These are phyloP conservation scores for Sorex maritimensis DNA, from an alignment of 2,797 vertebrate genomes.

Conservation along the genomic window DNA sequence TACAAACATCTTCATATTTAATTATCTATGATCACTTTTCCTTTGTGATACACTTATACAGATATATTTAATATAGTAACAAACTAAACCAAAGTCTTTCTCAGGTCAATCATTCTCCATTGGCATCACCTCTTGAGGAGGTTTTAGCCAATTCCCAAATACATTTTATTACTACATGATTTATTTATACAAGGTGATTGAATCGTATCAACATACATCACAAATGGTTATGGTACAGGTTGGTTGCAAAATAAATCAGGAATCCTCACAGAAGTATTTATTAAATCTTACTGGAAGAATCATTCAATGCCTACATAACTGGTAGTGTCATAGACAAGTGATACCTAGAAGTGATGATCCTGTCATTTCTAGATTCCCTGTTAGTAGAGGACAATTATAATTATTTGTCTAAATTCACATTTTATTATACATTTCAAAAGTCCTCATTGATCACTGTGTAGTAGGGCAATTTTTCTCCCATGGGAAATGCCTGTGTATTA, in stretches of 20 bases:
- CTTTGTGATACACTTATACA: conserved; percentile 61
- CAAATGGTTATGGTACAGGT: conserved; percentile 44
- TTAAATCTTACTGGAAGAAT: conserved; percentile 64
- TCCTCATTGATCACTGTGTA: conserved; percentile 38
- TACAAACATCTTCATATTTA: conserved; percentile 55
- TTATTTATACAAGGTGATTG: conserved; percentile 64
- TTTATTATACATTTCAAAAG: conserved; percentile 37
- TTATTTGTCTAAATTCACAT: conserved; percentile 52
- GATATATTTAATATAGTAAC: conserved; percentile 57
- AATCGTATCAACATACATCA: conserved; percentile 60
- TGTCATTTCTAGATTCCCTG: conserved; percentile 64
- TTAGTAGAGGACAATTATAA: conserved; percentile 61
- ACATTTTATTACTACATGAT: conserved; percentile 43
- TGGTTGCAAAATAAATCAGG: conserved; percentile 53
- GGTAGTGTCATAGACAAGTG: conserved; percentile 58
- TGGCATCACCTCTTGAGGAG: conserved; percentile 42
- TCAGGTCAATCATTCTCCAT: conserved; percentile 57
- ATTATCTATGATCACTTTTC: conserved; percentile 60
- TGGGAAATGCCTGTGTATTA: conserved; percentile 5
- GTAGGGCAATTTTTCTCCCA: conserved; percentile 29
- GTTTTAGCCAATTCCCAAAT: conserved; percentile 1
- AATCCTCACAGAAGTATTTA: conserved; percentile 53
- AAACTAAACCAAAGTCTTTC: conserved; percentile 63
- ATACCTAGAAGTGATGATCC: conserved; percentile 37
- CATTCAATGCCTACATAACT: conserved; percentile 45